Conservation (phyloP, 2,113 vertebrate species). For the Caretta caretta region DNA sequence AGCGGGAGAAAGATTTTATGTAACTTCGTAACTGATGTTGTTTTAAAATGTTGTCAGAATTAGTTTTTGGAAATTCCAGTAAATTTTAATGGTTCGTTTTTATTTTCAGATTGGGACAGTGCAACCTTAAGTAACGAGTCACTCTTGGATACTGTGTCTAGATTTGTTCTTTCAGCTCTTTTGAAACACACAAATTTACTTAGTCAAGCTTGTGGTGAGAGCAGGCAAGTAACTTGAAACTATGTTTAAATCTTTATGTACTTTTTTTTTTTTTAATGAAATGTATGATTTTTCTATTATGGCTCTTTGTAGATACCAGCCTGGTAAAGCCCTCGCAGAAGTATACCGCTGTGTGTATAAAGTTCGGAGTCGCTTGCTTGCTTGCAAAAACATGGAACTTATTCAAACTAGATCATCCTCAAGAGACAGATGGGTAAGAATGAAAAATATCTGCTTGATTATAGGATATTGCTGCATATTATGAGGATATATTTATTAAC, state of each 20-base stretch:
- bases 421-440: slow-evolving; percentile 92
- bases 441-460: slow-evolving; percentile 42
- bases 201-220: slow-evolving; percentile 91
- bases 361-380: slow-evolving; percentile 94
- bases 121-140: slow-evolving; percentile 92
- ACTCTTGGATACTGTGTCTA: slow-evolving; percentile 93
- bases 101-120: slow-evolving; percentile 95
- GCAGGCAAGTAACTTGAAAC: slow-evolving; percentile 84
- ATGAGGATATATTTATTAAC: neutral
- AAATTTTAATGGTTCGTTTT: slow-evolving; percentile 44
- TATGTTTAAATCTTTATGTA: neutral
- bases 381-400: slow-evolving; percentile 97
- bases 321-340: slow-evolving; percentile 92
- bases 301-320: slow-evolving; percentile 88
- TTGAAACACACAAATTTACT: slow-evolving; percentile 95
- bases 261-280: neutral
- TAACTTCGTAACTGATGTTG: neutral
- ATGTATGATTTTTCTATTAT: slow-evolving; percentile 30
- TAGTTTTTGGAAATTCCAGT: neutral
- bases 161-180: slow-evolving; percentile 95
- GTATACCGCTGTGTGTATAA: slow-evolving; percentile 96
- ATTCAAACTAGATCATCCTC: slow-evolving; percentile 92
- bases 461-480: neutral
- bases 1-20: neutral
- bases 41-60: slow-evolving; percentile 1